Evolutionary conservation across 2,113 vertebrate genomes (phyloP).

Genomic region (Strigops habroptila): DNA sequence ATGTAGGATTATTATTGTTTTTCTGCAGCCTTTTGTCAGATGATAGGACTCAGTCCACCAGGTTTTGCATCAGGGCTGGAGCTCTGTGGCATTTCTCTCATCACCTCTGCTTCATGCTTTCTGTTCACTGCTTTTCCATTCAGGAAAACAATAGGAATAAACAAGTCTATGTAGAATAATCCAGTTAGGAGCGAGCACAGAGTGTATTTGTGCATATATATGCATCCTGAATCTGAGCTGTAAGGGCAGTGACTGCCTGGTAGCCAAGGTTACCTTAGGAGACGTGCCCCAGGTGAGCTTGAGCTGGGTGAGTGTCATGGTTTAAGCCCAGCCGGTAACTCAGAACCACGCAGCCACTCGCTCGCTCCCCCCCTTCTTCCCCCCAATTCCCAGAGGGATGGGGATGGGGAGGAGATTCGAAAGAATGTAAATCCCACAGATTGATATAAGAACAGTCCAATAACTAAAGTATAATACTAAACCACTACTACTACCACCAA

Average conservation of each 20-base stretch:
- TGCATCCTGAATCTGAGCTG: neutral
- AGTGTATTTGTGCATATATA: neutral
- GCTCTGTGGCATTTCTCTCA: accelerated
- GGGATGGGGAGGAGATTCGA: too few relatives aligned
- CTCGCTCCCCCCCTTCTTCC: too few relatives aligned
- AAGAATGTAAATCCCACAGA: too few relatives aligned
- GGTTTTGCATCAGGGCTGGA: neutral
- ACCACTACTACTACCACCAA: too few relatives aligned
- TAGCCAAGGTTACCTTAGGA: neutral
- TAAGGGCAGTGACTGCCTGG: neutral
- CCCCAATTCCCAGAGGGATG: too few relatives aligned
- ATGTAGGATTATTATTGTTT: neutral
- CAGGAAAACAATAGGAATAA: neutral
- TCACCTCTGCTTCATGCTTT: neutral
- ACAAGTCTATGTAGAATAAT: neutral
- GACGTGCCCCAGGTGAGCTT: neutral
- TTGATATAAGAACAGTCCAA: too few relatives aligned
- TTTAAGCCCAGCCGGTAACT: too few relatives aligned
- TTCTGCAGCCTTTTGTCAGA: neutral
- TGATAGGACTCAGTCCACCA: neutral
- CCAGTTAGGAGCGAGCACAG: neutral
- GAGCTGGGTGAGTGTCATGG: neutral
- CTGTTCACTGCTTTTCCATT: neutral
- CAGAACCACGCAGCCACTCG: too few relatives aligned
- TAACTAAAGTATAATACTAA: too few relatives aligned